These are phyloP conservation scores for Trypoxylus dichotomus DNA, from an alignment of 1,140 invertebrate genomes.

Conservation along the genomic window DNA sequence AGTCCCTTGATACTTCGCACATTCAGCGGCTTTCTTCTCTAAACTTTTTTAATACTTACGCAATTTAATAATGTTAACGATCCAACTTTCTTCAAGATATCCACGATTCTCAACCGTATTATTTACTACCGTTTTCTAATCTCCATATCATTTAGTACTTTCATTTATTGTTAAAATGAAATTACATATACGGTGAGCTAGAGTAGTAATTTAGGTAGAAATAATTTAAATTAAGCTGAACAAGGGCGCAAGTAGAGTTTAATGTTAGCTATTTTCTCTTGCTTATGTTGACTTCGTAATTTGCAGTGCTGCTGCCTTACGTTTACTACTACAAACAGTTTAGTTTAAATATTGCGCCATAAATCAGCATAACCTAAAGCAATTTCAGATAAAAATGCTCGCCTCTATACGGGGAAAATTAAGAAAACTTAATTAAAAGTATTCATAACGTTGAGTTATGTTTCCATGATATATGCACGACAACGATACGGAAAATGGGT, in stretches of 20 bases:
- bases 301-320: not conserved
- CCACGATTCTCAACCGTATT: not conserved
- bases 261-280: not conserved
- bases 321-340: constrained; percentile 2
- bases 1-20: not conserved
- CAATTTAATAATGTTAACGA: constrained; percentile 14
- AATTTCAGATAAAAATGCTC: constrained; percentile 28
- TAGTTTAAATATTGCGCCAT: constrained; percentile 13
- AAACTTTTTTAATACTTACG: constrained; percentile 12
- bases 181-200: too few species aligned
- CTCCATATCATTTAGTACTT: not conserved
- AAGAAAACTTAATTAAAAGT: constrained; percentile 32
- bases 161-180: not conserved
- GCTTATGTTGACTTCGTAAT: not conserved
- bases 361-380: constrained; percentile 22
- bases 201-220: not conserved
- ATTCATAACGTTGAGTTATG: constrained; percentile 31
- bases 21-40: not conserved
- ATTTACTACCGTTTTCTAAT: not conserved
- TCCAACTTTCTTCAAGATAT: not conserved
- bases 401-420: constrained; percentile 2
- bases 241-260: not conserved
- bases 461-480: not conserved
- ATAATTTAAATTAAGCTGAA: not conserved
- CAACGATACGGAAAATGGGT: not conserved